Conservation (phyloP, 1,140 invertebrate genomes). For the Venturia canescens region DNA sequence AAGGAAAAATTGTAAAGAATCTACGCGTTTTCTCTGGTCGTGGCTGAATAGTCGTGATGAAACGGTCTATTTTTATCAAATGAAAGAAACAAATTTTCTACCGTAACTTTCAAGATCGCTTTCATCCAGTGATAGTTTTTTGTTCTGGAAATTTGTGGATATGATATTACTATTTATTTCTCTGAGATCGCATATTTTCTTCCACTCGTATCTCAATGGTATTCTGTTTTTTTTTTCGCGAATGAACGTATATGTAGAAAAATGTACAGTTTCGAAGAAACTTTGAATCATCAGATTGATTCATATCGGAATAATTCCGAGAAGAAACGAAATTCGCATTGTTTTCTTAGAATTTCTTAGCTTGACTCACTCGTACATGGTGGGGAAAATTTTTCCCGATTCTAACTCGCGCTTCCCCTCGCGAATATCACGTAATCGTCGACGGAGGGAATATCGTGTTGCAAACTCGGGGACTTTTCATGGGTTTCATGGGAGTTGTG, state of each 20-base stretch:
- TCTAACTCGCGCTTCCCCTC: slow-evolving; percentile 39
- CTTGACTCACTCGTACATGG: slow-evolving; percentile 9
- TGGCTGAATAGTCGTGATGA: too few species aligned
- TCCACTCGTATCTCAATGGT: not conserved
- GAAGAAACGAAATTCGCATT: not conserved
- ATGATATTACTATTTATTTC: too few species aligned
- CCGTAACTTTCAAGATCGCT: too few species aligned
- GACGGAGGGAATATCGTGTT: slow-evolving; percentile 39
- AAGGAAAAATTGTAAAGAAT: too few species aligned
- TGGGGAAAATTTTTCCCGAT: slow-evolving; percentile 12
- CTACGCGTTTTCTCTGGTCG: too few species aligned
- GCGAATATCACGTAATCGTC: slow-evolving; percentile 34
- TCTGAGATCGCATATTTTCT: not conserved
- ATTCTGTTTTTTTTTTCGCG: not conserved
- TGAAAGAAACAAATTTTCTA: too few species aligned
- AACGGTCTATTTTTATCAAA: too few species aligned
- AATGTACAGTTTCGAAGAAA: not conserved
- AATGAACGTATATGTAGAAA: not conserved
- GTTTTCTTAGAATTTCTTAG: slow-evolving; percentile 12
- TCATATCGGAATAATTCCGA: not conserved
- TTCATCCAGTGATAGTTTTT: too few species aligned
- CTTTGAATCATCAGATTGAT: not conserved
- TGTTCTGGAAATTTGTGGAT: too few species aligned
- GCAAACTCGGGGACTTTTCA: slow-evolving; percentile 46
- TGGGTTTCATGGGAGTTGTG: slow-evolving; percentile 52